phyloP scores from a whole-genome alignment of 2,113 vertebrate genomes.

The Dicaeum eximium region DNA sequence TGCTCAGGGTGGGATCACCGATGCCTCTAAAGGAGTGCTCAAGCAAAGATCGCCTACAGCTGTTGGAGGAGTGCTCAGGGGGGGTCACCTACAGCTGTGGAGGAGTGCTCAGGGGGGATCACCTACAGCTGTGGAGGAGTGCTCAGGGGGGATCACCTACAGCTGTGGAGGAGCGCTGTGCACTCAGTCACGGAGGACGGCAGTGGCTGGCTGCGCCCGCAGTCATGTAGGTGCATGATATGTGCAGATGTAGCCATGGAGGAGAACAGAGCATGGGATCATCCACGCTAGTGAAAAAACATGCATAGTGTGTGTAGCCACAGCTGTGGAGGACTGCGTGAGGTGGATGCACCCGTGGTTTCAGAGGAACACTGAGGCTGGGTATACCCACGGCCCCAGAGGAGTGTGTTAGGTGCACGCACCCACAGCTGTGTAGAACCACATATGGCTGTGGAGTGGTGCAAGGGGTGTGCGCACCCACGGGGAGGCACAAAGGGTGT shows the following conservation, averaged over 20 bases:
- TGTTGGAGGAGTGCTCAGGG: neutral
- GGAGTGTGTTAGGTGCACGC: neutral
- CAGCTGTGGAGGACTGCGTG: neutral
- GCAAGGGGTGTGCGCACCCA: accelerated
- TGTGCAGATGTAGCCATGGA: neutral
- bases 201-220: neutral
- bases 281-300: no score
- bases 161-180: neutral
- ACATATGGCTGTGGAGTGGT: accelerated
- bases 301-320: accelerated
- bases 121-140: neutral
- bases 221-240: accelerated
- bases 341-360: neutral
- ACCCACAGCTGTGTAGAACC: neutral
- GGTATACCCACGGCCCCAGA: neutral
- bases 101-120: neutral
- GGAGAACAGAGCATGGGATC: neutral
- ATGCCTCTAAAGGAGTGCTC: neutral
- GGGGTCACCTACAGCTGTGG: neutral
- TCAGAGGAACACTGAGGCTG: neutral
- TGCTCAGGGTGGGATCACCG: no score
- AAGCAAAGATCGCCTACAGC: neutral
- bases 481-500: neutral
- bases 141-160: neutral
- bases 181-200: accelerated